A percentile compares a stretch with the other conserved stretches of the same genome.
Evolutionary conservation across 2,888 invertebrate genomes (phyloP).

Genomic region (Drosophila eohydei): DNA sequence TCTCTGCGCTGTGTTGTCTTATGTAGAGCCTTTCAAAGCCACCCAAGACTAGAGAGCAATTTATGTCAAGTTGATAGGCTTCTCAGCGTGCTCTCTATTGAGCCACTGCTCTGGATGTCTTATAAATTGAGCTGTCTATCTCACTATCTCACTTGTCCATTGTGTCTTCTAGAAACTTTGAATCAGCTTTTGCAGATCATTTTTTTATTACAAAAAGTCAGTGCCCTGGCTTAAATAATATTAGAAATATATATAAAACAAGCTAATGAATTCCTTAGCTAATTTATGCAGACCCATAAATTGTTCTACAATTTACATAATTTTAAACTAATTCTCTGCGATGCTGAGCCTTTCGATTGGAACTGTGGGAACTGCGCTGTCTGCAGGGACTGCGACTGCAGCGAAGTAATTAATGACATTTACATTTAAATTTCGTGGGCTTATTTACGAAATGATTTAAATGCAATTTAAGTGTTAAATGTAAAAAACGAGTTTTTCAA

Average conservation of each 20-base stretch:
- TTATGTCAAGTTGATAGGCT: too few relatives aligned
- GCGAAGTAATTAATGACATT: conserved; percentile 64
- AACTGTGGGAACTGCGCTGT: conserved; percentile 29
- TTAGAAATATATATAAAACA: not conserved
- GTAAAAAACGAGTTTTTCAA: conserved; percentile 65
- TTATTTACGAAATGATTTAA: conserved; percentile 70
- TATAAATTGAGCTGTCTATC: too few relatives aligned
- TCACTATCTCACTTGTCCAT: too few relatives aligned
- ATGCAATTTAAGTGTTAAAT: conserved; percentile 62
- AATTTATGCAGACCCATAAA: not conserved
- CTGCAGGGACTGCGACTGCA: conserved; percentile 10
- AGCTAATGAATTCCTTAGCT: not conserved
- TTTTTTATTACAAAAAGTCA: too few relatives aligned
- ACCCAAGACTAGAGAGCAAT: too few relatives aligned
- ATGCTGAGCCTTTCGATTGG: not conserved
- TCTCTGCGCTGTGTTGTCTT: too few relatives aligned
- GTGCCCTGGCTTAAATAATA: too few relatives aligned
- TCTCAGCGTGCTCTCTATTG: too few relatives aligned
- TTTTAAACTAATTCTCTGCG: not conserved
- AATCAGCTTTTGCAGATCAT: too few relatives aligned
- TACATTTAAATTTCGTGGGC: conserved; percentile 61
- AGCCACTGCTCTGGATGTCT: too few relatives aligned
- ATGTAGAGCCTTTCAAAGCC: too few relatives aligned
- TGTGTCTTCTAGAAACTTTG: too few relatives aligned
- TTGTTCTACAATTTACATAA: not conserved